Conservation (phyloP, 1,140 invertebrate genomes). For the Temnothorax curvispinosus region DNA sequence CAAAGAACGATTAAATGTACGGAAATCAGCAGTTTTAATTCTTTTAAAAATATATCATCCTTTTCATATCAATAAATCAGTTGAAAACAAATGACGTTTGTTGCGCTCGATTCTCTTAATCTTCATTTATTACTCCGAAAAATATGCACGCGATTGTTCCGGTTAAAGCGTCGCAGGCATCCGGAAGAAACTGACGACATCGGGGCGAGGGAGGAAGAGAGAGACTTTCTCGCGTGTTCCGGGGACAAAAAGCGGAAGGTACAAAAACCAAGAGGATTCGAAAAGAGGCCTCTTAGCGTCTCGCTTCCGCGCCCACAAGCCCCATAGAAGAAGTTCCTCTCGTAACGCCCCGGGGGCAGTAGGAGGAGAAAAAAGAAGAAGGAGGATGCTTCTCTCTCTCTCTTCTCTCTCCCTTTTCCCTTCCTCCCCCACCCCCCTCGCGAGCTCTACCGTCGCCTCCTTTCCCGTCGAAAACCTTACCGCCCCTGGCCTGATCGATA, state of each 20-base stretch:
- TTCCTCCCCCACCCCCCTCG: background rate
- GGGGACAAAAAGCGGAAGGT: conserved; percentile 39
- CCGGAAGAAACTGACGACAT: conserved; percentile 10
- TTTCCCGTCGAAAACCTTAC: conserved; percentile 68
- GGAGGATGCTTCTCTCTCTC: background rate
- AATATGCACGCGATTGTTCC: background rate
- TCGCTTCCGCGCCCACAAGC: conserved; percentile 78
- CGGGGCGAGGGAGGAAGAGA: background rate
- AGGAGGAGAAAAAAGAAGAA: background rate
- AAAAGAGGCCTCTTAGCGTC: conserved; percentile 76
- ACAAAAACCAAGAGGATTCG: conserved; percentile 28
- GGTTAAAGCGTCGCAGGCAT: background rate
- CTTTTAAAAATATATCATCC: background rate
- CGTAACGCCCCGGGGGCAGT: conserved; percentile 73
- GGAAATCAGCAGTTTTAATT: background rate
- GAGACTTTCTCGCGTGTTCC: background rate
- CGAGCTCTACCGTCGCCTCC: conserved; percentile 21
- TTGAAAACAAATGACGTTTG: background rate
- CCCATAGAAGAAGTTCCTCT: conserved; percentile 76
- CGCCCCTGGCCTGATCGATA: conserved; percentile 80
- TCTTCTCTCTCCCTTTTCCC: background rate
- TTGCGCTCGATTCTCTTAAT: background rate
- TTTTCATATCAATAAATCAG: background rate
- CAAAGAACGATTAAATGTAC: background rate
- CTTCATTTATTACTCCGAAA: background rate